Evolutionary conservation across 1,140 invertebrate species (phyloP), one percentile per base, ranked within the genome.

Genomic region (Colletes gigas): DNA sequence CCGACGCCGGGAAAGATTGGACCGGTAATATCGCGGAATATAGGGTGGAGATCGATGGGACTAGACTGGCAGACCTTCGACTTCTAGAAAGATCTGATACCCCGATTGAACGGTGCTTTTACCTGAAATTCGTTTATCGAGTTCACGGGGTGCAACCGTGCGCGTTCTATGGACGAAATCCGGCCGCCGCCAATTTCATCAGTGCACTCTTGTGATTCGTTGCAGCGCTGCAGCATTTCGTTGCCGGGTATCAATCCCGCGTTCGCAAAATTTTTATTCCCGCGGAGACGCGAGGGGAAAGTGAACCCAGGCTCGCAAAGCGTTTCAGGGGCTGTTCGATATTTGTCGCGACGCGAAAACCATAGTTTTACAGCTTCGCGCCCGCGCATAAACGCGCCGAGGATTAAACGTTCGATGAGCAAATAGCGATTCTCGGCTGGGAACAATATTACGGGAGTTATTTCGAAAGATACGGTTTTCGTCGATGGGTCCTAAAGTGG

Each of bases 91-190:
- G 41, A 70, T 78, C 75, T 57, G 74, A 82, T 77, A 70, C 59
- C 44, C 60, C 66, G 14, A 82, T 70, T 47, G 75, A 77, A 55
- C 57, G 17, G 52, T 19, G 68, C 75, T 82, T 78, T 82, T 66
- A 82, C 60, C 52, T 59, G 60, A 72, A 71, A 82, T 82, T 71
- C 81, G 66, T 82, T 82, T 82, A 78, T 78, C 75, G 81, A 44
- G 68, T 72, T 65, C 62, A 47, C 19, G 63, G 80, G 54, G 41
- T 71, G 80, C 70, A 80, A 9, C 39, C 17, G 62, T 19, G 60
- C 41, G 52, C 41, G 52, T 70, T 69, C 73, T 47, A 50, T 55
- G 59, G 14, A 4, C 12, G 54, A 21, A n/a, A 21, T 70, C 50
- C 75, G 30, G 19, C 47, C 30, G 59, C 54, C 44, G 60, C 7